Base-by-base conservation (phyloP, 2,797 vertebrate species). In the Lagocephalus sceleratus region DNA sequence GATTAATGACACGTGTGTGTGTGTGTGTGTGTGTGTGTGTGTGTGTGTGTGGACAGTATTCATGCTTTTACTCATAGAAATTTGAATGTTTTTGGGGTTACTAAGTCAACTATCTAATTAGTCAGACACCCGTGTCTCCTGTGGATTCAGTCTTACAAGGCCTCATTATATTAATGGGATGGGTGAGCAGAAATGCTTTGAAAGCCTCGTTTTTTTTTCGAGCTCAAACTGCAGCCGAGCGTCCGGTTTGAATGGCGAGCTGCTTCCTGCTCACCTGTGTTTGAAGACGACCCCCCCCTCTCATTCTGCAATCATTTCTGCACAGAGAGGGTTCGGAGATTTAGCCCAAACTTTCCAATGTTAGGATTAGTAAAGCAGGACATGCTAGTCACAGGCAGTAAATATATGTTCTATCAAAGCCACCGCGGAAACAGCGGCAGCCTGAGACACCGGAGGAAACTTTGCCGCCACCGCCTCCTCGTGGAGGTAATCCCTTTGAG, bases 401-500 rank as follows among this genome's bases (percentile, higher is more conserved):
- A 61, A 45, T 45, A 56, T 42, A n/a, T 20, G 35, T 16, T 23
- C 53, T 43, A 60, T 53, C 57, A 68, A 56, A 62, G 47, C 60
- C 65, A 66, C 65, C 54, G 58, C 48, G 74, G 62, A 73, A 76
- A 71, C 60, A 68, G 70, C 64, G 71, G 49, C 2, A 5, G 38
- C 1, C 15, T 46, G 21, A 60, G 45, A 64, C 47, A 47, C 49
- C 50, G 29, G 23, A 67, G 63, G 63, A 68, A 74, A 78, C 66
- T 67, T 66, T n/a, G 57, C 52, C 47, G 51, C 75, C 63, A 64
- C 56, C 68, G 71, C 35, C 1, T 72, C 26, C 57, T 47, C 56
- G 66, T 66, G 60, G 51, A 66, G 67, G 53, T 61, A 73, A 72
- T 73, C 63, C 70, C 66, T 61, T 6, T 39, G 66, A 74, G 71